Evolutionary conservation across 1,140 invertebrate species (phyloP).

Genomic region (Drosophila simulans): DNA sequence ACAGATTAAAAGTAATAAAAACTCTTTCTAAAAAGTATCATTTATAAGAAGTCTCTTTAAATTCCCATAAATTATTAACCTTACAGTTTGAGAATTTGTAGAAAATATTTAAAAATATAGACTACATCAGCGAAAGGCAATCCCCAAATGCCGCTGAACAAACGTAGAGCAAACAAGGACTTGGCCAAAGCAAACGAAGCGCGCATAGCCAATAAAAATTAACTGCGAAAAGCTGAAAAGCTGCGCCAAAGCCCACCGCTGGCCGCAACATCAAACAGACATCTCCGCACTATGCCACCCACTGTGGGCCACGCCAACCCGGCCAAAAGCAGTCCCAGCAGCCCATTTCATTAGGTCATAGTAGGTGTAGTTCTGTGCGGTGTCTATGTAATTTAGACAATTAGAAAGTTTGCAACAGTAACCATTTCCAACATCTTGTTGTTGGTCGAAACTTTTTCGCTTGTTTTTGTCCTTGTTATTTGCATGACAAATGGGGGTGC

Average conservation of each 20-base stretch:
- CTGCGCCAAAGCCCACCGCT: slow-evolving; percentile 38
- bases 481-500: slow-evolving; percentile 66
- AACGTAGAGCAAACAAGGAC: slow-evolving; percentile 22
- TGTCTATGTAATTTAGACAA: slow-evolving; percentile 77
- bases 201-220: slow-evolving; percentile 61
- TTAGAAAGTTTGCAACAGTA: slow-evolving; percentile 70
- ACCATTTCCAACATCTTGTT: slow-evolving; percentile 58
- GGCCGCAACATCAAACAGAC: slow-evolving; percentile 21
- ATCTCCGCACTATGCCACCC: slow-evolving; percentile 8
- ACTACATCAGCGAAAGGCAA: background rate
- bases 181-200: slow-evolving; percentile 4
- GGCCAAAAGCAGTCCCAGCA: background rate
- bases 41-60: no score
- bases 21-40: no score
- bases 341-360: slow-evolving; percentile 34
- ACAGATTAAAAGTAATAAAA: no score
- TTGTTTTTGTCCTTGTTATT: slow-evolving; percentile 64
- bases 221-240: slow-evolving; percentile 66
- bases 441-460: slow-evolving; percentile 38
- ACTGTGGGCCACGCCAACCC: background rate
- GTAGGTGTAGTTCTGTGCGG: slow-evolving; percentile 44
- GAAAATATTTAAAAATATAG: background rate
- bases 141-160: background rate
- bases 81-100: no score
- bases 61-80: no score